Evolutionary conservation across 2,888 invertebrate genomes (phyloP).

Genomic region (Protodeltote pygarga): DNA sequence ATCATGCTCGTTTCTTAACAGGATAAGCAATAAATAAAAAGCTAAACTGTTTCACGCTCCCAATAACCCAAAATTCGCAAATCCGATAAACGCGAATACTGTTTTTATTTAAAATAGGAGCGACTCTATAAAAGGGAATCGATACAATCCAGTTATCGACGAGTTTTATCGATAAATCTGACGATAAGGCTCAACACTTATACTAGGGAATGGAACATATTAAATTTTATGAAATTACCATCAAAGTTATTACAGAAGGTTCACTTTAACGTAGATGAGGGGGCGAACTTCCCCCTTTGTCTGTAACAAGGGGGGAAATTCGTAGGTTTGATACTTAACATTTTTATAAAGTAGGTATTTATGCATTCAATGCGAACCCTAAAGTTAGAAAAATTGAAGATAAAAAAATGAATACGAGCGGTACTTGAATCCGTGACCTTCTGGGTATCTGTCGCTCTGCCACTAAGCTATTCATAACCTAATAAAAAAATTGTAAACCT

Average conservation of each 20-base stretch:
- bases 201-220: conserved; percentile 5
- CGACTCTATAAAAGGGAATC: neutral
- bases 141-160: conserved; percentile 9
- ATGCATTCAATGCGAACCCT: too few relatives aligned
- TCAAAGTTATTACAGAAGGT: conserved; percentile 8
- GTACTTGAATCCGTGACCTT: too few relatives aligned
- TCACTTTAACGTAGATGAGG: too few relatives aligned
- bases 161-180: conserved; percentile 8
- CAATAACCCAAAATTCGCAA: conserved; percentile 7
- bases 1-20: neutral
- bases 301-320: too few relatives aligned
- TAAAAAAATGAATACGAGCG: too few relatives aligned
- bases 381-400: too few relatives aligned
- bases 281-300: too few relatives aligned
- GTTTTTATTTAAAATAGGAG: neutral
- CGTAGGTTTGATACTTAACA: too few relatives aligned
- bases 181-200: conserved; percentile 22
- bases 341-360: too few relatives aligned
- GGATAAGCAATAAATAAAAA: conserved; percentile 1
- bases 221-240: conserved; percentile 12
- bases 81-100: neutral
- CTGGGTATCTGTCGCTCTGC: too few relatives aligned
- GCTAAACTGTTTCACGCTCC: neutral
- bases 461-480: too few relatives aligned
- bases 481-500: too few relatives aligned